Conservation (phyloP, 2,888 invertebrate genomes). For the Empis livida region DNA sequence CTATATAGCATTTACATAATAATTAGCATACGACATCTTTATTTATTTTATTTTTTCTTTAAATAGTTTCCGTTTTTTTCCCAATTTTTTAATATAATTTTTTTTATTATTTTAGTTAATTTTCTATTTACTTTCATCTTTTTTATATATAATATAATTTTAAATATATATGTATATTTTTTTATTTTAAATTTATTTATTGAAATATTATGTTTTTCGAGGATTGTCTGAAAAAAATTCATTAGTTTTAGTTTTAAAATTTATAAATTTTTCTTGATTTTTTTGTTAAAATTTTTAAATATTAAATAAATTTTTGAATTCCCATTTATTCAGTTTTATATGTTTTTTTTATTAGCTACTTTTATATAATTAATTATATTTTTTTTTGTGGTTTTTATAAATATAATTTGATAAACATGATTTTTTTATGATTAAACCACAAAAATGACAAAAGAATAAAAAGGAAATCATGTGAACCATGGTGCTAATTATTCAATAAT, state of each 20-base stretch:
- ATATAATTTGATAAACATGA: neutral
- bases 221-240: constrained; percentile 20
- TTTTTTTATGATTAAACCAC: too few species aligned
- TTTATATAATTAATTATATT: neutral
- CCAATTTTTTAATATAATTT: constrained; percentile 1
- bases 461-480: too few species aligned
- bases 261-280: constrained; percentile 15
- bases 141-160: constrained; percentile 5
- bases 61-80: too few species aligned
- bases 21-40: constrained; percentile 6
- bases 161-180: constrained; percentile 9
- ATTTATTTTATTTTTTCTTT: constrained; percentile 1
- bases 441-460: too few species aligned
- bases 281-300: constrained; percentile 19
- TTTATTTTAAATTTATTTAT: constrained; percentile 2
- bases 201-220: constrained; percentile 4
- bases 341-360: too few species aligned
- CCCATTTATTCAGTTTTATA: too few species aligned
- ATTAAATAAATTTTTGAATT: constrained; percentile 16
- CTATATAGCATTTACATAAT: constrained; percentile 4
- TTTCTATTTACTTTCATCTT: constrained; percentile 17
- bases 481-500: too few species aligned
- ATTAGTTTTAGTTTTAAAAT: constrained; percentile 9
- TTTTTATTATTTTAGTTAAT: constrained; percentile 9
- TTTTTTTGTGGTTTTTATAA: neutral